A percentile compares a stretch with the other conserved stretches of the same genome.
Conservation (phyloP, 2,888 invertebrate genomes). For the Drosophila kuntzei region DNA sequence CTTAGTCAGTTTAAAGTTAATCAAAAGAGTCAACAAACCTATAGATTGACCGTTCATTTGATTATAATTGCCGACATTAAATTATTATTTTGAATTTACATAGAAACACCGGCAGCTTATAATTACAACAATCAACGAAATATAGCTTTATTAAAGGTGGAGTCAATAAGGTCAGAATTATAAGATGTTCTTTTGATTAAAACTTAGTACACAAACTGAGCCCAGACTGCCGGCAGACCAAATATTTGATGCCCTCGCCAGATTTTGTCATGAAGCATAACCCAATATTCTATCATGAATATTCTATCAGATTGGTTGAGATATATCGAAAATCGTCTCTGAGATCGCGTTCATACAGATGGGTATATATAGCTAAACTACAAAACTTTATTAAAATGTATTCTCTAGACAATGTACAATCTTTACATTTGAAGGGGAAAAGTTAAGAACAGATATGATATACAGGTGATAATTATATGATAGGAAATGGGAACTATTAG, state of each 20-base stretch:
- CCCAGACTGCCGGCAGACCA: too few species aligned
- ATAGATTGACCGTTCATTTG: conserved; percentile 53
- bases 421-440: not conserved
- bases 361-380: not conserved
- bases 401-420: not conserved
- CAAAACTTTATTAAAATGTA: not conserved
- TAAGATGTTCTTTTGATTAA: not conserved
- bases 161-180: not conserved
- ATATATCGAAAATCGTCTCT: too few species aligned
- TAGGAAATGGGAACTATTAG: not conserved
- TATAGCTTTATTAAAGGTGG: not conserved
- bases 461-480: not conserved
- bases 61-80: conserved; percentile 62
- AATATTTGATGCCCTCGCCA: too few species aligned
- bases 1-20: conserved; percentile 56
- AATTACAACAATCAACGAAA: not conserved
- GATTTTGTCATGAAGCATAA: too few species aligned
- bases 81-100: not conserved
- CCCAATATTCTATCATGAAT: too few species aligned
- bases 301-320: too few species aligned
- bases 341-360: too few species aligned
- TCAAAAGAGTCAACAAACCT: conserved; percentile 60
- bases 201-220: too few species aligned
- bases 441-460: not conserved
- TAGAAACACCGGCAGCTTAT: not conserved